Conservation (phyloP, 2,113 vertebrate genomes). For the Henicopernis longicauda region DNA sequence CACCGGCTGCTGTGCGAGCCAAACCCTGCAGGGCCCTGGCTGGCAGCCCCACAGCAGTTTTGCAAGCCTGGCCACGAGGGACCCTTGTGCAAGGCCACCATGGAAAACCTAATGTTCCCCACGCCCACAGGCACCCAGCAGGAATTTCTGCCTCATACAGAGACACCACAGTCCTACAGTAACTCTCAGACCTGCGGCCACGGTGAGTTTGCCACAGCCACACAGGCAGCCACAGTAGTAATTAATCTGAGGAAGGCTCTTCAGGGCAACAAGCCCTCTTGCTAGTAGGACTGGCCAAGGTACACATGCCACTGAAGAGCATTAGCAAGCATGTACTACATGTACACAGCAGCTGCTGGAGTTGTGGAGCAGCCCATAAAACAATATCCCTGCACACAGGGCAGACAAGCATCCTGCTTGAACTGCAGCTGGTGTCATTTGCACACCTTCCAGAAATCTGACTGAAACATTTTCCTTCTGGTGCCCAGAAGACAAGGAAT, state of each 20-base stretch:
- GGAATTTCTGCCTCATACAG: background rate
- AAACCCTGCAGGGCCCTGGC: accelerated
- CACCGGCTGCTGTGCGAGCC: accelerated
- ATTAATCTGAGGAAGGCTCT: background rate
- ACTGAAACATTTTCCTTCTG: background rate
- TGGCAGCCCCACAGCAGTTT: background rate
- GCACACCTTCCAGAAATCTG: background rate
- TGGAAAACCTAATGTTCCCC: background rate
- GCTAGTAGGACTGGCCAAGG: background rate
- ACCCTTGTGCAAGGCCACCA: background rate
- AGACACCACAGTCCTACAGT: accelerated
- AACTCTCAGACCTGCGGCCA: background rate
- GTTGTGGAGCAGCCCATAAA: background rate
- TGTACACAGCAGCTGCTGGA: background rate
- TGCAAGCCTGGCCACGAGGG: accelerated
- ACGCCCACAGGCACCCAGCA: background rate
- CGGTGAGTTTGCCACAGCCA: accelerated
- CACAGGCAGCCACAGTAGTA: background rate
- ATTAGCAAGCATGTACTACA: background rate
- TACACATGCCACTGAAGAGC: background rate
- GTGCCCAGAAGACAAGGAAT: background rate
- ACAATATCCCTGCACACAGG: accelerated
- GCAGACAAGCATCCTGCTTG: background rate
- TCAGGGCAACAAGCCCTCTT: background rate
- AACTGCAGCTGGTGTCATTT: background rate